Evolutionary conservation across 2,888 invertebrate species (phyloP).

Genomic region (Helicoverpa assulta): DNA sequence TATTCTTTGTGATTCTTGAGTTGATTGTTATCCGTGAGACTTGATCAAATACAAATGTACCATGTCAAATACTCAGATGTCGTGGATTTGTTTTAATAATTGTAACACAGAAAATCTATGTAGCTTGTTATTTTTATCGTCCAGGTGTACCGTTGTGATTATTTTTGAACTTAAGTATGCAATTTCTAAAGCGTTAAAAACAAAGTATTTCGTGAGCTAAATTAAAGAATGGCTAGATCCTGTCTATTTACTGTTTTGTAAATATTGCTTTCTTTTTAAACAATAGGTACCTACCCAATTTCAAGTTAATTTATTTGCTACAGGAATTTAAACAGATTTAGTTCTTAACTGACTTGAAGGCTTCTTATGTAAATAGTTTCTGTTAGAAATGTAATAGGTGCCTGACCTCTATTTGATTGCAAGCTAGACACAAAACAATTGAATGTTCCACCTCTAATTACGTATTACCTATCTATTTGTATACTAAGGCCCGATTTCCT

Average conservation of each 20-base stretch:
- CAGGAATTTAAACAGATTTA: too few species aligned
- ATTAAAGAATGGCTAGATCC: not conserved
- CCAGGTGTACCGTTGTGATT: not conserved
- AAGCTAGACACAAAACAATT: too few species aligned
- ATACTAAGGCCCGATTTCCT: not conserved
- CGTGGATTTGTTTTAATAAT: slow-evolving; percentile 51
- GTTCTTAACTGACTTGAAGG: not conserved
- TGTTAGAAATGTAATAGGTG: not conserved
- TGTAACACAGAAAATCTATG: slow-evolving; percentile 35
- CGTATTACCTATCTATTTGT: too few species aligned
- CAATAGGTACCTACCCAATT: not conserved
- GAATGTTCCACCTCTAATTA: too few species aligned
- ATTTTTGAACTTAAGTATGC: not conserved
- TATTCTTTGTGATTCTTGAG: slow-evolving; percentile 77
- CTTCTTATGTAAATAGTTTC: not conserved
- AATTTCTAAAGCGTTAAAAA: not conserved
- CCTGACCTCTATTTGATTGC: not conserved
- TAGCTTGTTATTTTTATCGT: slow-evolving; percentile 4
- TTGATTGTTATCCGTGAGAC: slow-evolving; percentile 85
- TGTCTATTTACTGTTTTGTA: not conserved
- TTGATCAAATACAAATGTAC: slow-evolving; percentile 77
- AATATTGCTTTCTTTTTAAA: not conserved
- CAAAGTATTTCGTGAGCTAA: not conserved
- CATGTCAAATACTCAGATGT: slow-evolving; percentile 61
- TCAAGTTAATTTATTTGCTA: too few species aligned